Evolutionary conservation across 2,888 invertebrate species (phyloP), one percentile per base, ranked within the genome.

Genomic region (Lithophane leautieri): DNA sequence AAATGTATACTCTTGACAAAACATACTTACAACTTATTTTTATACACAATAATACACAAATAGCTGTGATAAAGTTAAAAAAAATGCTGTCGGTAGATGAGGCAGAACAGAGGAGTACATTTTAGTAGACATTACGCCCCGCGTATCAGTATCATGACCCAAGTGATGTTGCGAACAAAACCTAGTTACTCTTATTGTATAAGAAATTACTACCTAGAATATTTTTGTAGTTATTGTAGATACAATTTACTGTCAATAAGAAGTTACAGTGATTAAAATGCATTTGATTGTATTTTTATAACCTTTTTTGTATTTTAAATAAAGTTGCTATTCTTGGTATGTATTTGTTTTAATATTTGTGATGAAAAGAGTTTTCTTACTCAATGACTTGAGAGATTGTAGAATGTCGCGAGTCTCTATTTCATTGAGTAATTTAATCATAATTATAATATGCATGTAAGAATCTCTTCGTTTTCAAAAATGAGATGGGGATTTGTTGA

Each of bases 271-370:
- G 96, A 95, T 95, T 93, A 91, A 88, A 93, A 94, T 93, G 95
- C 96, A 96, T 96, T 96, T 96, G 94, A 96, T 96, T 96, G 96
- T 96, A 96, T 96, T 96, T 82, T 96, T 96, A 95, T 95, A 96
- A 94, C 94, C 93, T 95, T 96, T 89, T 95, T 96, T 96, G 95
- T 96, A 95, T 95, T 96, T 96, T 95, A 96, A 88, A 96, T 96
- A 96, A 96, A 96, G 95, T 96, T 96, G 94, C 96, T 96, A 96
- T 96, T 95, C 95, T 95, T 95, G 92, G 94, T 94, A 91, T 68
- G 83, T 86, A 88, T 80, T 93, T 91, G 94, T 95, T 95, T 95
- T 90, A 90, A 90, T 93, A 82, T 83, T 67, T 71, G 66, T 78
- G 72, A 73, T 63, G 69, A 78, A 70, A 69, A 70, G 78, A 67